phyloP scores from a whole-genome alignment of 2,797 vertebrate genomes.

The Premnoplex brunnescens region DNA sequence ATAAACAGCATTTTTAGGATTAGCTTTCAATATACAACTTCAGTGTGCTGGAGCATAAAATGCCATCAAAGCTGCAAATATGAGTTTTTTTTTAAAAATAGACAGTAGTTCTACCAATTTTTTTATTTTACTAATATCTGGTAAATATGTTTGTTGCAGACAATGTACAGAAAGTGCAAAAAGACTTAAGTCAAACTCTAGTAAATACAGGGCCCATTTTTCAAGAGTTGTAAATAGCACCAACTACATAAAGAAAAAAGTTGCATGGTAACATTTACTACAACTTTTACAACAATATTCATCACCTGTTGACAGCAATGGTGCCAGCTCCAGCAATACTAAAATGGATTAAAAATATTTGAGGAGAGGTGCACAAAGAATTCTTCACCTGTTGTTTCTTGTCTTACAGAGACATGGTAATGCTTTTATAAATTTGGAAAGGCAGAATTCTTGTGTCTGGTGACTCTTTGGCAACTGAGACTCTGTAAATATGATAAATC shows the following conservation, averaged over 20 bases:
- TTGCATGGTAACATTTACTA: background rate
- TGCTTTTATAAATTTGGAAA: background rate
- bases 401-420: background rate
- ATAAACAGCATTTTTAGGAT: background rate
- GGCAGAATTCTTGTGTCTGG: background rate
- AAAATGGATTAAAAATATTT: background rate
- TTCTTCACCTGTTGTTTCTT: background rate
- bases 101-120: background rate
- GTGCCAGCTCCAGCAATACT: background rate
- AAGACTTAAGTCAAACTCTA: background rate
- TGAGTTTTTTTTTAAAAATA: background rate
- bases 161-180: background rate
- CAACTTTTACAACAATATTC: background rate
- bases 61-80: background rate
- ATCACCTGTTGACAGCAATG: background rate
- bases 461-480: background rate
- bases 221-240: background rate
- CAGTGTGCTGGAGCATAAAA: background rate
- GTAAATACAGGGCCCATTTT: background rate
- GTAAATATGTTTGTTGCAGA: background rate
- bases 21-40: background rate
- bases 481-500: background rate
- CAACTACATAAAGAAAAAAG: background rate
- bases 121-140: background rate
- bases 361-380: background rate